Conservation (phyloP, 2,113 vertebrate species). For the Macquaria australasica region DNA sequence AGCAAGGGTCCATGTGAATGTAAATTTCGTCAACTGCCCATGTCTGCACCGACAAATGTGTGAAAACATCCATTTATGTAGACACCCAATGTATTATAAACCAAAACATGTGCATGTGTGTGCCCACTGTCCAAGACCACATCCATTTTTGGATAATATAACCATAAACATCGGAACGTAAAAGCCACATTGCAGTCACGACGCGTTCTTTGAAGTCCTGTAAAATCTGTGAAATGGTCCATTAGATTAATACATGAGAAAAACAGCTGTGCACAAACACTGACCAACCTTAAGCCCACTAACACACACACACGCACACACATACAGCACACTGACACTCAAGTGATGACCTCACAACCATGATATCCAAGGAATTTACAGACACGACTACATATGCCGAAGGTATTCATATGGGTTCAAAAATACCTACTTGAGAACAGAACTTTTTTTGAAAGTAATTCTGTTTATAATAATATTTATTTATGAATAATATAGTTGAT, state of each 20-base stretch:
- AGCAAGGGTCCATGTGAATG: background rate
- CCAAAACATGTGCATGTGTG: background rate
- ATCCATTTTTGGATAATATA: too few species aligned
- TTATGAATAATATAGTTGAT: background rate
- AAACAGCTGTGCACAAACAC: background rate
- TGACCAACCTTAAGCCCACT: background rate
- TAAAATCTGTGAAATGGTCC: background rate
- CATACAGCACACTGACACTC: background rate
- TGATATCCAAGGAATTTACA: background rate
- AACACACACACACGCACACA: background rate
- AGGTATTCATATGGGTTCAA: background rate
- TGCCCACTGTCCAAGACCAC: too few species aligned
- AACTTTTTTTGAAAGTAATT: too few species aligned
- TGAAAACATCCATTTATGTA: background rate
- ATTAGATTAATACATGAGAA: background rate
- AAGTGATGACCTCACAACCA: background rate
- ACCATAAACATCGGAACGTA: background rate
- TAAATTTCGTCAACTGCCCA: too few species aligned
- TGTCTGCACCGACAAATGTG: too few species aligned
- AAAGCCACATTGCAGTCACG: background rate
- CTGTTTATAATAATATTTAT: too few species aligned
- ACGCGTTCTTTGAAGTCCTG: background rate
- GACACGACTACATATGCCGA: background rate
- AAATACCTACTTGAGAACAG: background rate
- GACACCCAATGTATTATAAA: background rate